Evolutionary conservation across 2,888 invertebrate genomes (phyloP).

Genomic region (Chalcis sispes): DNA sequence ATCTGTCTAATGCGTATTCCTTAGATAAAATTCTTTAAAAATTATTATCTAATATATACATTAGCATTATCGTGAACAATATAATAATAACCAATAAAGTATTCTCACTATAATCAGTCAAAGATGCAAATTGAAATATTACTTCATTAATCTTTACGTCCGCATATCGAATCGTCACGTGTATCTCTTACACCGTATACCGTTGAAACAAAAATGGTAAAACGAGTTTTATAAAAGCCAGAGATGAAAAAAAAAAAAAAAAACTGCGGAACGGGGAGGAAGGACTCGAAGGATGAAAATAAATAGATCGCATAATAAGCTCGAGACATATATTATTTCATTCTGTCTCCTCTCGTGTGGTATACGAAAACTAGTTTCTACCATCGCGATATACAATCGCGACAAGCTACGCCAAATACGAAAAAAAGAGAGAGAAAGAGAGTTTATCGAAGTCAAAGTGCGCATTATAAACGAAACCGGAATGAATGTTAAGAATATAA

Average conservation of each 20-base stretch:
- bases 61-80: too few species aligned
- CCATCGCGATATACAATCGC: slow-evolving; percentile 38
- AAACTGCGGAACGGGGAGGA: slow-evolving; percentile 6
- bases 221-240: background rate
- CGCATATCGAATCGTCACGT: slow-evolving; percentile 1
- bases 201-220: too few species aligned
- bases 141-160: background rate
- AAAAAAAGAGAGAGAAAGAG: too few species aligned
- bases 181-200: slow-evolving; percentile 20
- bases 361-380: slow-evolving; percentile 47
- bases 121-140: slow-evolving; percentile 41
- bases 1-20: too few species aligned
- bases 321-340: slow-evolving; percentile 30
- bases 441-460: slow-evolving; percentile 28
- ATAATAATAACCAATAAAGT: too few species aligned
- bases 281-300: slow-evolving; percentile 20
- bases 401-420: too few species aligned
- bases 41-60: too few species aligned
- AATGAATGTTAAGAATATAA: background rate
- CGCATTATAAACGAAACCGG: slow-evolving; percentile 37
- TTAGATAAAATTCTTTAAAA: too few species aligned
- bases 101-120: too few species aligned
- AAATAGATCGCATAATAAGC: slow-evolving; percentile 31
- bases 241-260: background rate
- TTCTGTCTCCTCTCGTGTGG: slow-evolving; percentile 6